Evolutionary conservation across 1,140 invertebrate genomes (phyloP), one percentile per base, ranked within the genome.

Genomic region (Ceratoteleas bidentatus): DNA sequence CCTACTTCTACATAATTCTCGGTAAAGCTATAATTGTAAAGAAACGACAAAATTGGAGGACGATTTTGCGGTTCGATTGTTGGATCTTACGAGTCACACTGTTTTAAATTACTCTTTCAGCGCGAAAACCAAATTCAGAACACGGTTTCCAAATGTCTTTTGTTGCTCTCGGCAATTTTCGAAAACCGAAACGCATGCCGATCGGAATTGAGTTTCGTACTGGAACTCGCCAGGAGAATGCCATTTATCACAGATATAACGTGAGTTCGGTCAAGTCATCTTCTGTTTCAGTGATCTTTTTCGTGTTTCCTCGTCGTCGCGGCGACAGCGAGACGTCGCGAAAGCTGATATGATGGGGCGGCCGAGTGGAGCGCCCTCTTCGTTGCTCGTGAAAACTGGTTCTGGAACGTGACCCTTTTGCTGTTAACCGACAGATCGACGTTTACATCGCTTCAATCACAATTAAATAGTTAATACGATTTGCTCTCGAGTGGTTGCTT

Each of bases 191-290:
- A 11, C 8, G 13, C 5, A 38, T 38, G 14, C 15, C 33, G 0
- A 52, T 52, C n/a, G 6, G 16, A 40, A 34, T 53, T 11, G 60
- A 68, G 33, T 68, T n/a, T 56, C 45, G 47, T 14, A 64, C 15
- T 58, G 15, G 33, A 69, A 60, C 45, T 60, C 24, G 47, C 24
- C 15, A 49, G 45, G 13, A 49, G 45, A 49, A 49, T 49, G 14
- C 45, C 45, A 49, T 49, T 13, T 49, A 49, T 49, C 45, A 49
- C 45, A 49, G 45, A 49, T n/a, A 49, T 49, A n/a, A 13, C 45
- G 45, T 49, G 10, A 14, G 45, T 49, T 49, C 24, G 24, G 24
- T 24, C 24, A 24, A 24, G 24, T 24, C 24, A 24, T 24, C 24
- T 24, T 24, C 24, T 4, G 24, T 24, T 24, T 24, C 1, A 43